Percentiles rank a stretch among this genome's conserved stretches.
These are phyloP conservation scores for Druceiella hillmani DNA, from an alignment of 2,888 invertebrate species.

Conservation along the genomic window DNA sequence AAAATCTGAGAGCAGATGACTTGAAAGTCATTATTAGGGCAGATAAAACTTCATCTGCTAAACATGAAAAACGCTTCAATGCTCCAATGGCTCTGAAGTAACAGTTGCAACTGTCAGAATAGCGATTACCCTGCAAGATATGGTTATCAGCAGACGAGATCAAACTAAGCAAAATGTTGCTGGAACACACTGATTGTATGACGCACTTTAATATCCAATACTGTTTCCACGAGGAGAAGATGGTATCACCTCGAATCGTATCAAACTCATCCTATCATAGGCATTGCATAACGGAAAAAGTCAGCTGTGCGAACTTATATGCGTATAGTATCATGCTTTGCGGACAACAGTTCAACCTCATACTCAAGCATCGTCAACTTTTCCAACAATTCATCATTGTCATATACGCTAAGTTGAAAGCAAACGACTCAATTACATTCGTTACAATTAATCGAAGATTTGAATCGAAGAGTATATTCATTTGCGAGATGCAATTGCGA, in stretches of 20 bases:
- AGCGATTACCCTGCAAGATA: background rate
- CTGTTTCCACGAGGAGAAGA: background rate
- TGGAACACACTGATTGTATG: background rate
- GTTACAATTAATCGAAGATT: slow-evolving; percentile 4
- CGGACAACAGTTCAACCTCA: background rate
- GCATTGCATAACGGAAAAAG: background rate
- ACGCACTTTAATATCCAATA: slow-evolving; percentile 1
- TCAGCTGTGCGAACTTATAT: background rate
- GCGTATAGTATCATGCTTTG: slow-evolving; percentile 3
- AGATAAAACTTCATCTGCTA: background rate
- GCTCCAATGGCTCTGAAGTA: background rate
- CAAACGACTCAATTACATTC: slow-evolving; percentile 3
- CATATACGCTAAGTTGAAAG: slow-evolving; percentile 4
- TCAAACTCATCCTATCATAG: background rate
- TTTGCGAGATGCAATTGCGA: slow-evolving; percentile 4
- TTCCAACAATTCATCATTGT: background rate
- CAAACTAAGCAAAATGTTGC: background rate
- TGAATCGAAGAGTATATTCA: slow-evolving; percentile 2
- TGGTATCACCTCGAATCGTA: background rate
- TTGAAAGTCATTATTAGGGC: slow-evolving; percentile 1
- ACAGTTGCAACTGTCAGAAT: background rate
- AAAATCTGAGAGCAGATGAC: background rate
- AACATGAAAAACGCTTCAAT: background rate
- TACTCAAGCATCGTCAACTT: slow-evolving; percentile 2
- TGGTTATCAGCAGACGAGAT: slow-evolving; percentile 1